Base-by-base conservation (phyloP, 1,140 invertebrate species). In the Drosophila busckii region DNA sequence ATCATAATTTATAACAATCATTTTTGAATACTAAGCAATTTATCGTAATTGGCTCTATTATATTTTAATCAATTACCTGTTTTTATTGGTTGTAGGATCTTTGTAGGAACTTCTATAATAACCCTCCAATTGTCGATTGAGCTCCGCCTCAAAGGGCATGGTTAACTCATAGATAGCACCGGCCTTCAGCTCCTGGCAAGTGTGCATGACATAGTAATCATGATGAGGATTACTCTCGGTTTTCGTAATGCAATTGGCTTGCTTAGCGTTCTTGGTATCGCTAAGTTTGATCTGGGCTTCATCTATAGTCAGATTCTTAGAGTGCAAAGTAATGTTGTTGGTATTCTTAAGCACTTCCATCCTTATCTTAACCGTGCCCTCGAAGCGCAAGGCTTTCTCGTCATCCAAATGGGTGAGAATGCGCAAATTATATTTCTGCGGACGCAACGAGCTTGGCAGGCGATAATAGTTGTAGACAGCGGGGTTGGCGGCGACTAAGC, bases 31-130 rank as follows among this genome's bases (percentile, higher is more conserved):
- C n/a, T n/a, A n/a, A n/a, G n/a, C n/a, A n/a, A n/a, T n/a, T n/a
- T n/a, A n/a, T n/a, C n/a, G n/a, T n/a, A n/a, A n/a, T n/a, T 7
- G 2, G 2, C 22, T 13, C 48, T n/a, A n/a, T n/a, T n/a, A 5
- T 1, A 7, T 16, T 4, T 4, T 0, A 12, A 25, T 4, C 8
- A 86, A 89, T 90, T 87, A 94, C 93, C 89, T 92, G 52, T 90
- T 91, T 26, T 89, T 83, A 13, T 91, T 90, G n/a, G 88, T 89
- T 8, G 87, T 86, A n/a, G 89, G 88, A 64, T 93, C 91, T 4
- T 89, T 87, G 76, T 97, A 97, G 7, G 90, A 92, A 84, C 94
- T 96, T 42, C 91, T 89, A 71, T 96, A 97, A 59, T 93, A 94
- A n/a, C 95, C 95, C 55, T 91, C 89, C 35, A 96, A 73, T 8